Evolutionary conservation across 2,888 invertebrate species (phyloP), one percentile per base, ranked within the genome.

Genomic region (Argyresthia goedartella): DNA sequence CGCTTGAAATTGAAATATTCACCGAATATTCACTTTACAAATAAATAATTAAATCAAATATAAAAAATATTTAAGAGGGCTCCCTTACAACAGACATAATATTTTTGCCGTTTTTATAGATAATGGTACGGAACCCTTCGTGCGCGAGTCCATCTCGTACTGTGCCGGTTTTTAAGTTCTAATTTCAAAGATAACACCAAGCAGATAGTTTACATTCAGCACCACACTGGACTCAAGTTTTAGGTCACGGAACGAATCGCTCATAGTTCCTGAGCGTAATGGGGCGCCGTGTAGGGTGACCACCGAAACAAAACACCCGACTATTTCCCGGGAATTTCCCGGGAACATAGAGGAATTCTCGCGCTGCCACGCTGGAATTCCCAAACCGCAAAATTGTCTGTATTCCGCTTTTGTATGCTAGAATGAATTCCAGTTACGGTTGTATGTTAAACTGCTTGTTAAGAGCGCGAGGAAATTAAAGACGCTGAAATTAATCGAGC

Each of bases 171-270:
- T 25, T 25, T 25, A 25, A 25, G 25, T 25, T 6, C 25, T 4
- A 25, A 25, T 25, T 25, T 25, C 6, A 25, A 25, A 25, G 25
- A 25, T 25, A n/a, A n/a, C n/a, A n/a, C 25, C 6, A 52, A 51
- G 47, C 15, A 33, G 34, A 41, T 62, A 60, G 61, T 66, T 67
- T 60, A 58, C 65, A 68, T 68, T 68, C 63, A 59, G 59, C 59
- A 57, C 57, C 59, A 66, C 65, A 63, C 63, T 64, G 63, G 62
- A 63, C 35, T 35, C 36, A 35, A 49, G 36, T 49, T 49, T 35
- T 49, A 36, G 49, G 49, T 49, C 49, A 49, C 36, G 49, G 34
- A 14, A 6, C 10, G 48, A 35, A 49, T 49, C 49, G 14, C 36
- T 49, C 49, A 49, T 49, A 49, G 49, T 49, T 49, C 36, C 15